Percentiles rank a stretch among this genome's conserved stretches.
Conservation (phyloP, 2,888 invertebrate species). For the Andrena flavipes region DNA sequence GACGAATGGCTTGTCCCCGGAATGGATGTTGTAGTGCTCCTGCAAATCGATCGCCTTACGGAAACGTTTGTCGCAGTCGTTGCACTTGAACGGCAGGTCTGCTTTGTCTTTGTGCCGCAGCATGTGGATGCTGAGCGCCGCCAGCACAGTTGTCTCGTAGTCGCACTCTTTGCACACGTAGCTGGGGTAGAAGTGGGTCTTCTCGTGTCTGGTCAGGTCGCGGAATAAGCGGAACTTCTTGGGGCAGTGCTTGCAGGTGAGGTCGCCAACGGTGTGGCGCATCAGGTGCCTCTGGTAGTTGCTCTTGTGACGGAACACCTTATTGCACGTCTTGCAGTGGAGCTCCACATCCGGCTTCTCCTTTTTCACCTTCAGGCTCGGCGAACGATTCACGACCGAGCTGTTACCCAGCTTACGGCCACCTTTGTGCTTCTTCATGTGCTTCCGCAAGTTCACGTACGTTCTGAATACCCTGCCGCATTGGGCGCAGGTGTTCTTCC, state of each 20-base stretch:
- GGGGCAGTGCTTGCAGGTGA: slow-evolving; percentile 82
- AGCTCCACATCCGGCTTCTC: slow-evolving; percentile 75
- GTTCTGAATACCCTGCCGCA: slow-evolving; percentile 80
- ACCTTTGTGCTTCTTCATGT: slow-evolving; percentile 80
- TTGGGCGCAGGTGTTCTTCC: slow-evolving; percentile 79
- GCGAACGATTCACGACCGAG: slow-evolving; percentile 35
- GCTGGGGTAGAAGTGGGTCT: slow-evolving; percentile 82
- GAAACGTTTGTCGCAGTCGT: slow-evolving; percentile 82
- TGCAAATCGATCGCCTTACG: slow-evolving; percentile 81
- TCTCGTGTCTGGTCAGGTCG: slow-evolving; percentile 82
- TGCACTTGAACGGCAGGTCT: slow-evolving; percentile 81
- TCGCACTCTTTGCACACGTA: slow-evolving; percentile 83
- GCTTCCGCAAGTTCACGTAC: slow-evolving; percentile 76
- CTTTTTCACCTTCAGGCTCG: slow-evolving; percentile 67
- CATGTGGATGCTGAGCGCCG: slow-evolving; percentile 81
- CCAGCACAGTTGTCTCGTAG: slow-evolving; percentile 82
- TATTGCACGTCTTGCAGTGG: slow-evolving; percentile 80
- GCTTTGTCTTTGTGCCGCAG: slow-evolving; percentile 80
- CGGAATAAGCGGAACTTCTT: slow-evolving; percentile 82
- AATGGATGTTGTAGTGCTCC: slow-evolving; percentile 83
- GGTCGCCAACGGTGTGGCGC: slow-evolving; percentile 80
- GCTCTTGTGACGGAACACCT: slow-evolving; percentile 81
- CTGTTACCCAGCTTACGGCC: slow-evolving; percentile 54
- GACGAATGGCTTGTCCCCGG: slow-evolving; percentile 82
- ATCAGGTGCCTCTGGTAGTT: slow-evolving; percentile 81